Evolutionary conservation across 2,888 invertebrate genomes (phyloP).

Genomic region (Cantharis rufa): DNA sequence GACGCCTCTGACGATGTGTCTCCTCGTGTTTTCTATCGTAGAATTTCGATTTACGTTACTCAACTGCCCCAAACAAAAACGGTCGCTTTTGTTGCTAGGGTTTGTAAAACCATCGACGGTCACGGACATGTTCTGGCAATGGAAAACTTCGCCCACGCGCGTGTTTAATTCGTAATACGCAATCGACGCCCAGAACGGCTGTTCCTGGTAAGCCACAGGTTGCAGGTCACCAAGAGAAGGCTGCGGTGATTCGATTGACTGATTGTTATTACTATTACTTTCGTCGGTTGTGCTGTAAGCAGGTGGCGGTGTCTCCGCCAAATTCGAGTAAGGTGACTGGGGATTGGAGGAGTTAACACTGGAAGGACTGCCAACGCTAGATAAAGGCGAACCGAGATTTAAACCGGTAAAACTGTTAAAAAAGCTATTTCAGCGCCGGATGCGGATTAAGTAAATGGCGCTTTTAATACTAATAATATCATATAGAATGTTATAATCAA

Average conservation of each 20-base stretch:
- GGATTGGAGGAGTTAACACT: conserved; percentile 63
- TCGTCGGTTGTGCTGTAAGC: conserved; percentile 92
- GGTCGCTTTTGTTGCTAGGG: conserved; percentile 92
- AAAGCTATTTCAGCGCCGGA: no score
- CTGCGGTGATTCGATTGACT: conserved; percentile 38
- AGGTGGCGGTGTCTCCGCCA: conserved; percentile 94
- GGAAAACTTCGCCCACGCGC: conserved; percentile 95
- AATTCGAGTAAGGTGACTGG: conserved; percentile 73
- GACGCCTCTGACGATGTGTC: conserved; percentile 97
- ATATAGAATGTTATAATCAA: no score
- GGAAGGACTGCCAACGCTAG: conserved; percentile 67
- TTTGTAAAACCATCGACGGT: conserved; percentile 99
- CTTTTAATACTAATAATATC: no score
- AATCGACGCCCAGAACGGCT: conserved; percentile 96
- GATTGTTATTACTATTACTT: conserved; percentile 60
- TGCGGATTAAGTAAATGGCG: no score
- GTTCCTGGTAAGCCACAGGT: conserved; percentile 90
- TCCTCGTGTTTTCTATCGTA: conserved; percentile 96
- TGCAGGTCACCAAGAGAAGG: conserved; percentile 71
- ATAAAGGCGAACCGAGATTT: conserved; percentile 65
- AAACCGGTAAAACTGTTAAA: conserved; percentile 75
- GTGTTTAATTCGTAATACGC: conserved; percentile 98
- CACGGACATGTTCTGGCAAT: conserved; percentile 88
- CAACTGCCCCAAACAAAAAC: conserved; percentile 96
- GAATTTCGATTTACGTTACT: conserved; percentile 99